Percentiles rank a stretch among this genome's conserved stretches.
phyloP scores from a whole-genome alignment of 1,140 invertebrate species.

The Eurosta solidaginis region DNA sequence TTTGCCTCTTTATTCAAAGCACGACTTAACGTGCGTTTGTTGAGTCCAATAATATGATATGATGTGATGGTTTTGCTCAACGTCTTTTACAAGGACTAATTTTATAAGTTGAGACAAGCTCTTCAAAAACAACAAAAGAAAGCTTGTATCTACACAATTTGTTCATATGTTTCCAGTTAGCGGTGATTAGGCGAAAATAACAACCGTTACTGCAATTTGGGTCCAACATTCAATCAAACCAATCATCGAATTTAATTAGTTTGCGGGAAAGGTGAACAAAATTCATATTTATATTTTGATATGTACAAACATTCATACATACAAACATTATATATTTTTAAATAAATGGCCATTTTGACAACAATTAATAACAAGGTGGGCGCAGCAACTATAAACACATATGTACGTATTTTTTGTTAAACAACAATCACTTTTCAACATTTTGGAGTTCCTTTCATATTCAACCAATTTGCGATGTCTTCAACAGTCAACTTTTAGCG shows the following conservation, averaged over 20 bases:
- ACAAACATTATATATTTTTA: not conserved
- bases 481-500: not conserved
- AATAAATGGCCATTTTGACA: constrained; percentile 12
- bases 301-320: not conserved
- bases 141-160: no score
- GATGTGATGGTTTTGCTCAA: no score
- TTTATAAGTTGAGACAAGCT: no score
- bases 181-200: no score
- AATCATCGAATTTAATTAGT: not conserved
- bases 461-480: not conserved
- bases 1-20: no score
- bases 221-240: not conserved
- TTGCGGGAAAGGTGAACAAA: not conserved
- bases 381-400: not conserved
- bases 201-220: no score
- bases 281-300: not conserved
- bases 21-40: no score
- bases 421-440: not conserved
- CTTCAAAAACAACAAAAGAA: no score
- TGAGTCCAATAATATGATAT: no score
- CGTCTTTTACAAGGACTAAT: no score
- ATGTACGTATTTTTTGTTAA: no score
- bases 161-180: no score
- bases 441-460: not conserved
- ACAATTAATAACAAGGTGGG: constrained; percentile 13